phyloP scores from a whole-genome alignment of 2,113 vertebrate species.

The Nematolebias whitei region DNA sequence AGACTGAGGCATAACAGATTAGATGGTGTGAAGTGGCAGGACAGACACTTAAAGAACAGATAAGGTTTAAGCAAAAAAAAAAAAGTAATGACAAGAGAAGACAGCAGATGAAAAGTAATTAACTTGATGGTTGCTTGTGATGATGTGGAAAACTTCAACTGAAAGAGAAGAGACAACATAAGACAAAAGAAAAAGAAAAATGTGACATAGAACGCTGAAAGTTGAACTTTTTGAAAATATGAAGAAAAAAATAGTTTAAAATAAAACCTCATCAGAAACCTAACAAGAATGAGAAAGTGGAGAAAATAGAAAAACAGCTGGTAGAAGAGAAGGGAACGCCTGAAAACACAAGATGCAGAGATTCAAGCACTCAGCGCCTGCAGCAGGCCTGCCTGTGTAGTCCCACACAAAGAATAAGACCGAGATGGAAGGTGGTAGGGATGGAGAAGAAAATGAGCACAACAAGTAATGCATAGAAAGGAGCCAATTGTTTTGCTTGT shows the following conservation, averaged over 20 bases:
- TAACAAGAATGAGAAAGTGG: neutral
- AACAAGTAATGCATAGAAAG: slow-evolving; percentile 55
- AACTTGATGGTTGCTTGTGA: neutral
- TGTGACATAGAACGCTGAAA: neutral
- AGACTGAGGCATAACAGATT: neutral
- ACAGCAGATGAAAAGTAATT: neutral
- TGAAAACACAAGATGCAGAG: slow-evolving; percentile 28
- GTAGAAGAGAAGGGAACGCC: slow-evolving; percentile 6
- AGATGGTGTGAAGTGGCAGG: neutral
- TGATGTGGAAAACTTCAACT: neutral
- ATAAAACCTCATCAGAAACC: neutral
- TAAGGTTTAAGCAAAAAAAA: neutral
- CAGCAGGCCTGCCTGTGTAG: slow-evolving; percentile 22
- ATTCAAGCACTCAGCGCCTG: slow-evolving; percentile 19
- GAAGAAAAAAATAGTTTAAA: neutral
- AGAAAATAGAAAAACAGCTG: slow-evolving; percentile 6
- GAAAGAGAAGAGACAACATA: neutral
- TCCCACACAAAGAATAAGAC: slow-evolving; percentile 43
- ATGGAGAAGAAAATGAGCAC: slow-evolving; percentile 51
- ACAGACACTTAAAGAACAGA: neutral
- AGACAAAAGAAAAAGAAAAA: neutral
- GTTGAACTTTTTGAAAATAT: neutral
- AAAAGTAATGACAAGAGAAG: neutral
- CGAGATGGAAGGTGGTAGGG: slow-evolving; percentile 10
- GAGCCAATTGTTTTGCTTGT: slow-evolving; percentile 62